Conservation (phyloP, 2,888 invertebrate genomes). For the Drosophila mimica region DNA sequence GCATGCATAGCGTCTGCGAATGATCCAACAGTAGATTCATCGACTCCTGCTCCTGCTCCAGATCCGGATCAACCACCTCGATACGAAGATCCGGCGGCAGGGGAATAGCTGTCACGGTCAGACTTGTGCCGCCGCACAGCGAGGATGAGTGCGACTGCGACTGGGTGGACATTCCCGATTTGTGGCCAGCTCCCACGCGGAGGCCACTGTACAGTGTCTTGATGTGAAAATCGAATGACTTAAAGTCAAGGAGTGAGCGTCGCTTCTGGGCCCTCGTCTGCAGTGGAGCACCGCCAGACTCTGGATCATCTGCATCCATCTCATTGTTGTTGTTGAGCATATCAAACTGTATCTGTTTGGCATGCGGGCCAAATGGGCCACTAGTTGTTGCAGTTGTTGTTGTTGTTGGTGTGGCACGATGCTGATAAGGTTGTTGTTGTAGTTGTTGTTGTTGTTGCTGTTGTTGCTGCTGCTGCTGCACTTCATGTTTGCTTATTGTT, state of each 20-base stretch:
- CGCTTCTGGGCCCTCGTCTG: slow-evolving; percentile 31
- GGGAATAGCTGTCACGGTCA: slow-evolving; percentile 16
- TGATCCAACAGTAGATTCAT: slow-evolving; percentile 82
- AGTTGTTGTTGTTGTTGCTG: slow-evolving; percentile 63
- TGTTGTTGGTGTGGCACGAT: slow-evolving; percentile 27
- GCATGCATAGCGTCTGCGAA: slow-evolving; percentile 82
- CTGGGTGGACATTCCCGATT: slow-evolving; percentile 46
- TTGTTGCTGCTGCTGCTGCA: slow-evolving; percentile 75
- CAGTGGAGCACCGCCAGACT: not conserved
- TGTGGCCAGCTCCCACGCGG: slow-evolving; percentile 44
- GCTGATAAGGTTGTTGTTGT: slow-evolving; percentile 34
- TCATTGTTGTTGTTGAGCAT: slow-evolving; percentile 76
- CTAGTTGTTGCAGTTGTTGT: slow-evolving; percentile 52
- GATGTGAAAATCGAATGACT: slow-evolving; percentile 84
- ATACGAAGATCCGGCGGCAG: slow-evolving; percentile 82
- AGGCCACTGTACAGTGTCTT: slow-evolving; percentile 84
- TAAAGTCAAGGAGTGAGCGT: slow-evolving; percentile 83
- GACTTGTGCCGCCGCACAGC: slow-evolving; percentile 40
- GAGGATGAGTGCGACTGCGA: slow-evolving; percentile 55
- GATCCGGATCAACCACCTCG: slow-evolving; percentile 82
- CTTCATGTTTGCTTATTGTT: slow-evolving; percentile 85
- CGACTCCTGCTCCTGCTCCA: slow-evolving; percentile 60
- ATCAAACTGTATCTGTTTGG: slow-evolving; percentile 50
- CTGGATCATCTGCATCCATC: slow-evolving; percentile 33
- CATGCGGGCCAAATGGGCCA: slow-evolving; percentile 55